Base-by-base conservation (phyloP, 2,113 vertebrate genomes). In the Cynoglossus semilaevis region DNA sequence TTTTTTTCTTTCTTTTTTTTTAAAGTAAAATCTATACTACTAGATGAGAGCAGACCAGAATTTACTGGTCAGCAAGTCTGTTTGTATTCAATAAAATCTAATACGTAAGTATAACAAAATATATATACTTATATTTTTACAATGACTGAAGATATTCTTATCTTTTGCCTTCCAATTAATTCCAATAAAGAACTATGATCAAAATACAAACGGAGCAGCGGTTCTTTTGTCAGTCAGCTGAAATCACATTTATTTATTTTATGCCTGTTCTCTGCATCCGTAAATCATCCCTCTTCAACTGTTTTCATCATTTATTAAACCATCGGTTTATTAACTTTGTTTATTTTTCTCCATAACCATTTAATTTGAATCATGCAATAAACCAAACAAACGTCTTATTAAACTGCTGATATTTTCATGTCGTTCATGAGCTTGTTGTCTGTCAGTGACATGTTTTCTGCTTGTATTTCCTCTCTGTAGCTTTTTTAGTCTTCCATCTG, bases 401-500 rank as follows among this genome's bases (percentile, higher is more conserved):
- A 37, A 67, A 36, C 16, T 53, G 8, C 38, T 49, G 63, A 15
- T 29, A 11, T 45, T 16, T 8, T 53, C 43, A 52, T 15, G 6
- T 18, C 61, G 17, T 15, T 69, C 22, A 29, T 29, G 22, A 29
- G 22, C 2, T 29, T 45, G 53, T 40, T 44, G 51, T 55, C 59
- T 42, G 73, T 70, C 17, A 76, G 62, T 90, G 69, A 83, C 86
- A 81, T 76, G 83, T 70, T 76, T 88, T 81, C n/a, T 91, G 84
- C 62, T 80, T 29, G 22, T 29, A 29, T 29, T 89, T 89, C 82
- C 69, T 88, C 85, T 85, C 86, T 85, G 63, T 92, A 94, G 93
- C 92, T 93, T 93, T 83, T 94, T 93, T 92, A 93, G 92, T 91
- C 92, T 93, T 62, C 93, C 92, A 68, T 92, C 85, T 80, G 88